Conservation (phyloP, 2,888 invertebrate species). For the Agrotis ipsilon region DNA sequence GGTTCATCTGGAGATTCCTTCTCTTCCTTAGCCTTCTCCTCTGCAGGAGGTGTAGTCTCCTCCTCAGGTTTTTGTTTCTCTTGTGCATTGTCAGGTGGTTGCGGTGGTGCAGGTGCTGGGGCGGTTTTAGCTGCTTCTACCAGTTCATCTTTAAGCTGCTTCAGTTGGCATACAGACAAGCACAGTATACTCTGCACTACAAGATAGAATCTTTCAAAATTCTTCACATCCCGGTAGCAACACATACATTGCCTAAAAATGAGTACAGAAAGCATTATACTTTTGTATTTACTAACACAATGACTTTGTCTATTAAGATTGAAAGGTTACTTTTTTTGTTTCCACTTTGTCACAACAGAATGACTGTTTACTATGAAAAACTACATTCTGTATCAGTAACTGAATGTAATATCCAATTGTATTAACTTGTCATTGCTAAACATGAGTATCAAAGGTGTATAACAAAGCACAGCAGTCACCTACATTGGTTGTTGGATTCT, state of each 20-base stretch:
- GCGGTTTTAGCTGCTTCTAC: constrained; percentile 80
- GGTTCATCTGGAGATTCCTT: constrained; percentile 70
- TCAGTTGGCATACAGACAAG: constrained; percentile 95
- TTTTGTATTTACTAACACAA: constrained; percentile 29
- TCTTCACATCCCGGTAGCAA: constrained; percentile 97
- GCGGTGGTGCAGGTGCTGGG: constrained; percentile 60
- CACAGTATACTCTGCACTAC: constrained; percentile 97
- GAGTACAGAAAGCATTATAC: constrained; percentile 56
- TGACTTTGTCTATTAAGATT: constrained; percentile 30
- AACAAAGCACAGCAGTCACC: constrained; percentile 59
- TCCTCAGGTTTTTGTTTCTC: constrained; percentile 75
- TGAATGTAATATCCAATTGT: constrained; percentile 1
- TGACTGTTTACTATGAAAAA: constrained; percentile 8
- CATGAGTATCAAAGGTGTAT: constrained; percentile 33
- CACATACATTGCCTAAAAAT: constrained; percentile 97
- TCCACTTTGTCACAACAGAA: constrained; percentile 30
- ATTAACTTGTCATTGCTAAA: constrained; percentile 15
- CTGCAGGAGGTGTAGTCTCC: constrained; percentile 65
- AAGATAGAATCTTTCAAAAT: constrained; percentile 97
- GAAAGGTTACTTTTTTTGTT: constrained; percentile 49
- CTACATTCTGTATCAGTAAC: constrained; percentile 5
- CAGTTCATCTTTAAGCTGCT: constrained; percentile 92
- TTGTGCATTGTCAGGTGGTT: constrained; percentile 73
- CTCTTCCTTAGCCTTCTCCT: constrained; percentile 74
- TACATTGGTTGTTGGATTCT: constrained; percentile 28